Conservation (phyloP, 2,113 vertebrate species). For the Melanotaenia duboulayi region DNA sequence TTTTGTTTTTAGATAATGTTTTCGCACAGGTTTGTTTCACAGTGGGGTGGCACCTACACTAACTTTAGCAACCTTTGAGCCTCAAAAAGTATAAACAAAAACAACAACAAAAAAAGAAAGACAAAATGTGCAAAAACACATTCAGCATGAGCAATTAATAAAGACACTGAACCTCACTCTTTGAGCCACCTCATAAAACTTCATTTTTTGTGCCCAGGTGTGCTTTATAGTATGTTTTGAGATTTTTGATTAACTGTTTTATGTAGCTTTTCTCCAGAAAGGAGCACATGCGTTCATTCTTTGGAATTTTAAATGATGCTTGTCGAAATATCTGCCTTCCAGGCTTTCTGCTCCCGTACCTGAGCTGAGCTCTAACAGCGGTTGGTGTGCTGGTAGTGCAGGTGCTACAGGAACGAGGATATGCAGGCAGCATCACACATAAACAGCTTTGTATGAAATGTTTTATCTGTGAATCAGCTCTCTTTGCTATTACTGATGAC, state of each 20-base stretch:
- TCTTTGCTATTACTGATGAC: not conserved
- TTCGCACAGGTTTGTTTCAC: not conserved
- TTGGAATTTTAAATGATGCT: constrained; percentile 25
- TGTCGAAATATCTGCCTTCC: constrained; percentile 33
- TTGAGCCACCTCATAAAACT: constrained; percentile 5
- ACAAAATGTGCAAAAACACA: not conserved
- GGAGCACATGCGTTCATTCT: constrained; percentile 8
- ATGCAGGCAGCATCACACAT: constrained; percentile 22
- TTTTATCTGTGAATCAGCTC: not conserved
- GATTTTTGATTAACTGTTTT: constrained; percentile 8
- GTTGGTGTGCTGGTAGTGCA: constrained; percentile 36
- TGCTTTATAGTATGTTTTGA: not conserved
- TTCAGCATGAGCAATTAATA: not conserved
- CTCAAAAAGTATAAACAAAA: not conserved
- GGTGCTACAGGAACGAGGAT: constrained; percentile 16
- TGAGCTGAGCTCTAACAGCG: constrained; percentile 6
- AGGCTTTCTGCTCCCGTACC: constrained; percentile 4
- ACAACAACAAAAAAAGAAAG: too few relatives aligned
- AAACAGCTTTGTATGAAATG: not conserved
- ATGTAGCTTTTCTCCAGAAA: not conserved
- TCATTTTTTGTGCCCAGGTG: constrained; percentile 41
- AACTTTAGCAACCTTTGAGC: not conserved
- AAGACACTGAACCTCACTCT: not conserved
- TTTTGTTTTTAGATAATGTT: not conserved
- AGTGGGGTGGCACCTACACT: not conserved